phyloP scores from a whole-genome alignment of 2,797 vertebrate species.

The Pelodytes ibericus region DNA sequence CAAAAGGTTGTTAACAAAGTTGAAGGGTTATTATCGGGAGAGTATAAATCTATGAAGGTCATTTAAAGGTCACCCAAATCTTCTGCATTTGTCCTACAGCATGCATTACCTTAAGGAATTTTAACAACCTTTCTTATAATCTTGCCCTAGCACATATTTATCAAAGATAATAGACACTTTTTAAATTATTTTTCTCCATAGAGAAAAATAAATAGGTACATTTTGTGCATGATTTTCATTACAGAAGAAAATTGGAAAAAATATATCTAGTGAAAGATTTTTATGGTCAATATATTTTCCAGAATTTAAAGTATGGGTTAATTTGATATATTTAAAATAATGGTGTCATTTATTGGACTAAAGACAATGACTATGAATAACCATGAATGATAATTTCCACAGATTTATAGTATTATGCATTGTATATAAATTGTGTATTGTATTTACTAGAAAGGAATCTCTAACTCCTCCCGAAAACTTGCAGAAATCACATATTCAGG shows the following conservation, averaged over 20 bases:
- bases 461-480: too few relatives aligned
- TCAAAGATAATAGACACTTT: not conserved
- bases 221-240: not conserved
- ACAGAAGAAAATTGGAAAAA: not conserved
- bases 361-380: too few relatives aligned
- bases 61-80: not conserved
- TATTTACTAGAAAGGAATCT: too few relatives aligned
- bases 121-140: not conserved
- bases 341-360: too few relatives aligned
- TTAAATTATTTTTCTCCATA: not conserved
- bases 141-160: not conserved
- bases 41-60: not conserved
- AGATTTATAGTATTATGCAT: too few relatives aligned
- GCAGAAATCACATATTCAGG: too few relatives aligned
- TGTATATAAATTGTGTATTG: too few relatives aligned
- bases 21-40: not conserved
- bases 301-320: too few relatives aligned
- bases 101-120: not conserved
- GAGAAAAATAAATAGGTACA: not conserved
- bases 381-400: too few relatives aligned
- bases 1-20: not conserved
- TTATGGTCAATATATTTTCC: too few relatives aligned
- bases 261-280: too few relatives aligned
- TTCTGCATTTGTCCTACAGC: conserved; percentile 14
- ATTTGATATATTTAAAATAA: too few relatives aligned